Base-by-base conservation (phyloP, 92 coral and sea anemone genomes). In the Phenganax subtilis region DNA sequence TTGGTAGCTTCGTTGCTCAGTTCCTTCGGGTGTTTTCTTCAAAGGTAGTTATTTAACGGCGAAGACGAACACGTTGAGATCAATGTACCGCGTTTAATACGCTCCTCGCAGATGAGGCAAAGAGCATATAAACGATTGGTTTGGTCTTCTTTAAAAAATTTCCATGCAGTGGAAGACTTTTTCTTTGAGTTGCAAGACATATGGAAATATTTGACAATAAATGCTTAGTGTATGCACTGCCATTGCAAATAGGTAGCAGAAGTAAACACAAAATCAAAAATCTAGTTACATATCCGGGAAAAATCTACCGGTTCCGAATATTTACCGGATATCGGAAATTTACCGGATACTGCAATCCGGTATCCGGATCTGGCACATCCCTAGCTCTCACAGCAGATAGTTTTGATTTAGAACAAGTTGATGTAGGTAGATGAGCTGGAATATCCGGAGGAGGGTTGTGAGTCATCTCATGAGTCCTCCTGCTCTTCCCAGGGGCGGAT, bases 401-500 rank as follows among this genome's bases (percentile, higher is more conserved):
- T 27, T 10, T 31, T 16, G 64, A 10, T 7, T 27, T 54, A 37
- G 74, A 29, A 16, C 29, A 20, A 6, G 7, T 20, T 1, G 54
- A n/a, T 17, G 54, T 51, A 54, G 52, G 16, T 65, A 57, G 29
- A 25, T 80, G 51, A 31, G n/a, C 68, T 12, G 84, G 80, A 51
- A 52, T 59, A 66, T 73, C 81, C 25, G 72, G 56, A 8, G 81
- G 86, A 17, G 85, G 71, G 60, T 71, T 44, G 31, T 85, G 88
- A 12, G 84, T 71, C 80, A 9, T 6, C 80, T 87, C 89, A 52
- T 87, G 84, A 16, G 31, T 77, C 54, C 75, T 58, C 55, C 86
- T 76, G 64, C 89, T 82, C 31, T 63, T 72, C 6, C 89, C 89
- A 83, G n/a, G n/a, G n/a, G n/a, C n/a, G n/a, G n/a, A n/a, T n/a